These are phyloP conservation scores for Benitochromis conjunctus DNA, from an alignment of 2,113 vertebrate genomes.

Conservation along the genomic window DNA sequence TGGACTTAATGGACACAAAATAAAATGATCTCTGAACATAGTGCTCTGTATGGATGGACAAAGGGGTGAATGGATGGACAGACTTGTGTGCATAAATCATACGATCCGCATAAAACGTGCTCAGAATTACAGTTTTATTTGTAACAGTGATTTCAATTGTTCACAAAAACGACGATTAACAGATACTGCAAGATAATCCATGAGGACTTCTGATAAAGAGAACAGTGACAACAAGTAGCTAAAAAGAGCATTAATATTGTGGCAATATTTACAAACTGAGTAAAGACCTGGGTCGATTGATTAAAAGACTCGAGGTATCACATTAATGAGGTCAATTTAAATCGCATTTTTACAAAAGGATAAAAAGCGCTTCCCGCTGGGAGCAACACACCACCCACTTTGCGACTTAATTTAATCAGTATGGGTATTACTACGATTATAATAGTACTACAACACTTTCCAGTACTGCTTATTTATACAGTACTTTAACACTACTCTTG, in stretches of 20 bases:
- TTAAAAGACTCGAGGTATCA: not conserved
- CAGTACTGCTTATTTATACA: not conserved
- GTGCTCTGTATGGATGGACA: not conserved
- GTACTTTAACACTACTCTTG: not conserved
- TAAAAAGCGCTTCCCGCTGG: not conserved
- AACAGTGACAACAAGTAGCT: not conserved
- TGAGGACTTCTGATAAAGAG: not conserved
- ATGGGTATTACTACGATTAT: not conserved
- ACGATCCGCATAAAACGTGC: not conserved
- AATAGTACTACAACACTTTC: not conserved
- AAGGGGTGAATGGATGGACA: not conserved
- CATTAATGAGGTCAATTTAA: not conserved
- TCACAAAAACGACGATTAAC: not conserved
- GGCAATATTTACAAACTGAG: not conserved
- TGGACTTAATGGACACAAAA: slow-evolving; percentile 13
- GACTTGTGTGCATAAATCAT: not conserved
- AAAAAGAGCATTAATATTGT: not conserved
- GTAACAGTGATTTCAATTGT: not conserved
- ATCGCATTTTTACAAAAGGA: not conserved
- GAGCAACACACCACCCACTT: not conserved
- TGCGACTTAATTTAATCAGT: not conserved
- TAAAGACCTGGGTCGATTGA: not conserved
- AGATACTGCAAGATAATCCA: not conserved
- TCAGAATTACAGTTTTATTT: not conserved
- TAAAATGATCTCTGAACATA: not conserved